Base-by-base conservation (phyloP, 1,140 invertebrate species). In the Heliconius melpomene region DNA sequence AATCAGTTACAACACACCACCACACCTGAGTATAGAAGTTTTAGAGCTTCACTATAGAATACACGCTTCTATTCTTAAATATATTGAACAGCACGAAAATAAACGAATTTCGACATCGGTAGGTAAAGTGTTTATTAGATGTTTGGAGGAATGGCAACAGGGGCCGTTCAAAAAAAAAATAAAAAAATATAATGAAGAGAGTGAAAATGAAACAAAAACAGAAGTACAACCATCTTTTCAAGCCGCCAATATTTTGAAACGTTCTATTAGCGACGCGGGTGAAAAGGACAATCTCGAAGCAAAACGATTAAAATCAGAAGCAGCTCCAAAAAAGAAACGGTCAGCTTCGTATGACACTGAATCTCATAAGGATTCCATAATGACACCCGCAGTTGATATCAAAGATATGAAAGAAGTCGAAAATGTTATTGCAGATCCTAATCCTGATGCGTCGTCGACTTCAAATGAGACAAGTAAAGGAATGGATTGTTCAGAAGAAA, bases 1-100 rank as follows among this genome's bases (percentile, higher is more conserved):
- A 95, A 98, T 99, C 73, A 97, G 96, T 77, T 98, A 98, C 87
- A 97, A 97, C 85, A 96, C 96, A 91, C 97, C 98, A 0, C 97
- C 97, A 79, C 96, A 97, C 90, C 95, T 98, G 40, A 96, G 98
- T 7, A 96, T 99, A n/a, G 98, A 99, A 95, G 97, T 98, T 1
- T 92, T 99, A 26, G 98, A 99, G 94, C 96, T 97, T 9, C 96
- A 97, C 89, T 97, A 97, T 89, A 95, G 97, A 84, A 97, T 98
- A 66, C 98, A 99, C 91, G 97, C 97, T 0, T 97, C 97, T 66
- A 97, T 98, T 86, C 93, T 99, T 5, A 99, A 99, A 91, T 97
- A 97, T 90, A 93, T 99, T 50, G 96, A 98, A 86, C 96, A 96
- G 80, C 96, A 97, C 79, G 94, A 95, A 84, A 94, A 93, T 83